Evolutionary conservation across 2,113 vertebrate species (phyloP), one percentile per base, ranked within the genome.

Genomic region (Atlantisia rogersi): DNA sequence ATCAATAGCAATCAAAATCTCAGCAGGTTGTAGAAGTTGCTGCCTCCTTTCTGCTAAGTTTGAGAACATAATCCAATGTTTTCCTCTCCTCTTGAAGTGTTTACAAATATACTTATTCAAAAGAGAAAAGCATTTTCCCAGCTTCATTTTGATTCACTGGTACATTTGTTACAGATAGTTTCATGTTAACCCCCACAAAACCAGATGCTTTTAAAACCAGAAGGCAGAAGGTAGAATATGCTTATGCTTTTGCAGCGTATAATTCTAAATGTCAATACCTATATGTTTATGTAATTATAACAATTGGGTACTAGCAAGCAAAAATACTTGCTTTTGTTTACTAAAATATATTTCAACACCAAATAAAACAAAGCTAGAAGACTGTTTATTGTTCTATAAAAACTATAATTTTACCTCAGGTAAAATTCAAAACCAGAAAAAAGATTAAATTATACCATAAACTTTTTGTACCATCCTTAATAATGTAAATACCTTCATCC

Each of bases 1-100:
- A 96, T 92, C 93, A 80, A 92, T 83, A 96, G 39, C 83, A 94
- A 96, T 95, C 86, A 92, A 88, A 86, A 69, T 88, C 93, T 73
- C 95, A 92, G 93, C 86, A 92, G 73, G 73, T 44, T 81, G 60
- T 13, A 83, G 55, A 81, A 81, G 76, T 44, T 79, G 42, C 18
- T 62, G 55, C 37, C 92, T 92, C 76, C 86, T 65, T 77, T 95
- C 83, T 74, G 48, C 83, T 83, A 92, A 76, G 63, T 68, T 70
- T 52, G 50, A 91, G 73, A 94, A 86, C 44, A 88, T 53, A 92
- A 83, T 29, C 55, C 76, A 69, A 12, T 81, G 73, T 73, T 88
- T 91, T 76, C 73, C 20, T 86, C 70, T 42, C 19, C 15, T 93
- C 71, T 85, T 48, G 20, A 92, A 90, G 31, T 86, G 70, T 82